Base-by-base conservation (phyloP, 2,113 vertebrate species). In the Andinoacara biseriatus region DNA sequence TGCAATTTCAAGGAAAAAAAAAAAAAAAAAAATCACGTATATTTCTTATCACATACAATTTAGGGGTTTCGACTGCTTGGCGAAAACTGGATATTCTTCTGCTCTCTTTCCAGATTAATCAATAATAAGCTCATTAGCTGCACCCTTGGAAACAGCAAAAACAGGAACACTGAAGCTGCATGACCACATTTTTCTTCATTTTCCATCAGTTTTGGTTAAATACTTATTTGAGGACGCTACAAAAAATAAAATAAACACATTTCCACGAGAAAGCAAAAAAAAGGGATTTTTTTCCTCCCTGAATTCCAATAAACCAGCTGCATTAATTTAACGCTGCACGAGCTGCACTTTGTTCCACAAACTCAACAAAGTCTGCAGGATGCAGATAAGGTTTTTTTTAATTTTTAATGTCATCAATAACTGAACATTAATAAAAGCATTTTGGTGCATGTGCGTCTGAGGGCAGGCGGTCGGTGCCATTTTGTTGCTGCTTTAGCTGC, bases 401-500 rank as follows among this genome's bases (percentile, higher is more conserved):
- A 3, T 5, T 63, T 85, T 52, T 60, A 2, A 31, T 5, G 15
- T 49, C 33, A 38, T 87, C 58, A 58, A 85, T 90, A 79, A 82
- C 78, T 84, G 65, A 65, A 84, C 49, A 65, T 69, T 65, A 80
- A 46, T 59, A 81, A 72, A 10, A 74, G 38, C 1, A 0, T 78
- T 83, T 78, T 46, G n/a, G 29, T 63, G 62, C 63, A 6, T 33
- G 33, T 33, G 62, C 74, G 65, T 80, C 40, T 26, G 43, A 84
- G 24, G 3, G 24, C 29, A 1, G 63, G 72, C 77, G 29, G 31
- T 59, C 31, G 61, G 82, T 78, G 87, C 80, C 76, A 84, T 89
- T 80, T 80, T 81, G 80, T 86, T 86, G 84, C 77, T 85, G 82
- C 60, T 67, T 46, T 18, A 58, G 62, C 65, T 18, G 17, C 60